Conservation (phyloP, 2,797 vertebrate genomes). For the Enteromius thamalakanensis region DNA sequence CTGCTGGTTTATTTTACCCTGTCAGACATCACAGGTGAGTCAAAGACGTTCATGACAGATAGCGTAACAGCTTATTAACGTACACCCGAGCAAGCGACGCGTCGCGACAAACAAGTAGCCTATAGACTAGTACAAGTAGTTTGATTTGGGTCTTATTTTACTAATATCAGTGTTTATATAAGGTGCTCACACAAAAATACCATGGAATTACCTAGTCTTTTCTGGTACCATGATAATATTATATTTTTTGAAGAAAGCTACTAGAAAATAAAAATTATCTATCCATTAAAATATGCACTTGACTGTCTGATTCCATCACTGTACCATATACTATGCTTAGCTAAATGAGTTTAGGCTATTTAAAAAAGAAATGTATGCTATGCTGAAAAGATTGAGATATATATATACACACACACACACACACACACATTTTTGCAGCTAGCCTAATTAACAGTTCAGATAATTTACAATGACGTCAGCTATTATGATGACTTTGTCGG, state of each 20-base stretch:
- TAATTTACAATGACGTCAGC: conserved; percentile 3
- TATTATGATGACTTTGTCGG: background rate
- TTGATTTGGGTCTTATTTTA: background rate
- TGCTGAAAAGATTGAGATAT: background rate
- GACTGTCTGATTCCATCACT: background rate
- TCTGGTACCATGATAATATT: background rate
- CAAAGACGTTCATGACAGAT: conserved; percentile 5
- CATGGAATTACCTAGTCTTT: background rate
- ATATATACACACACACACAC: background rate
- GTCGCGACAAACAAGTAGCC: background rate
- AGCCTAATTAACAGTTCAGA: background rate
- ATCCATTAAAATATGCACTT: background rate
- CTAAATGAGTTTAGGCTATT: background rate
- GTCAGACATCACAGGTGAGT: conserved; percentile 42
- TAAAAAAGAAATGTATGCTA: background rate
- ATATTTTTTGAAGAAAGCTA: background rate
- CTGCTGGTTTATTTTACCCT: conserved; percentile 10
- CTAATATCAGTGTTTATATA: background rate
- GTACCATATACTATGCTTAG: background rate
- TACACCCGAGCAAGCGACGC: background rate
- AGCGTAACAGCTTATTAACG: background rate
- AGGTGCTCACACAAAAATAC: background rate
- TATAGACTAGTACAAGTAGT: background rate
- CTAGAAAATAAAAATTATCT: background rate
- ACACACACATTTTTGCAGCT: too few species aligned